Conservation (phyloP, 2,888 invertebrate genomes). For the Orthosia incerta region DNA sequence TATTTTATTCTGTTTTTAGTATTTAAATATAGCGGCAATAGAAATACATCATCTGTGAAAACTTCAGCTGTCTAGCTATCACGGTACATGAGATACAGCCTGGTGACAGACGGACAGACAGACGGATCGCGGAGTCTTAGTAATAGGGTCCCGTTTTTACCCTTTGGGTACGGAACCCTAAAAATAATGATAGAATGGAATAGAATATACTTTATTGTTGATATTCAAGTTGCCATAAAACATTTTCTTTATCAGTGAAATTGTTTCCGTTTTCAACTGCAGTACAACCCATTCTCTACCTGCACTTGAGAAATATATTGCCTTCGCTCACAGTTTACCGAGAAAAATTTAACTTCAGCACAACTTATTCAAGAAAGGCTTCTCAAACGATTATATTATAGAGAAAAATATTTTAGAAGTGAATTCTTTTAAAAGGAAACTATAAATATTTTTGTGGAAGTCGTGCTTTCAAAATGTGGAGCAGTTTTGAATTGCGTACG, state of each 20-base stretch:
- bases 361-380: conserved; percentile 52
- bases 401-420: conserved; percentile 43
- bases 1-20: too few species aligned
- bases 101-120: too few species aligned
- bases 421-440: conserved; percentile 44
- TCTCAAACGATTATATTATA: conserved; percentile 43
- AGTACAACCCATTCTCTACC: conserved; percentile 21
- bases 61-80: too few species aligned
- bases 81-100: too few species aligned
- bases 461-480: conserved; percentile 6
- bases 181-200: too few species aligned
- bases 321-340: conserved; percentile 28
- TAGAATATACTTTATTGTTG: too few species aligned
- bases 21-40: too few species aligned
- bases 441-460: conserved; percentile 22
- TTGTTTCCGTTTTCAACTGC: conserved; percentile 33
- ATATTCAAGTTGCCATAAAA: too few species aligned
- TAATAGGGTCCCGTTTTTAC: too few species aligned
- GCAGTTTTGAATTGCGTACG: conserved; percentile 11
- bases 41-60: too few species aligned
- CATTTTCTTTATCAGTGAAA: not conserved
- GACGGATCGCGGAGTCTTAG: too few species aligned
- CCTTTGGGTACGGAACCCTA: too few species aligned
- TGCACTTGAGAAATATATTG: conserved; percentile 57
- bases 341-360: conserved; percentile 46